These are phyloP conservation scores for Gryllus longicercus DNA, from an alignment of 2,888 invertebrate genomes.

Conservation along the genomic window DNA sequence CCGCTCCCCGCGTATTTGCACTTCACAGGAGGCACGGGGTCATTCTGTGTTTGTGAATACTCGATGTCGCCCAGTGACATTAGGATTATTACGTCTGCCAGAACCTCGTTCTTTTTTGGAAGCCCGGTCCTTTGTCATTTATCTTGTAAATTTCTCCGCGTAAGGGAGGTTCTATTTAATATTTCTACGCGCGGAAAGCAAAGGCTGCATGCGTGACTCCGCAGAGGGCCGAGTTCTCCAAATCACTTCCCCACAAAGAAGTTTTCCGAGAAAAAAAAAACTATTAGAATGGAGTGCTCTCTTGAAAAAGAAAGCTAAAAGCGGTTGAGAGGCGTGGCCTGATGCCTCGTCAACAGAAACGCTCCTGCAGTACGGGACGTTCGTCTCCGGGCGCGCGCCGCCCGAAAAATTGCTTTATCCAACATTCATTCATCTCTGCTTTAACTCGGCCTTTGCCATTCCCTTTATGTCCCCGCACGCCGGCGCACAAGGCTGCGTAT, in stretches of 20 bases:
- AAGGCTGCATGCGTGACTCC: background rate
- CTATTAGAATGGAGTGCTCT: background rate
- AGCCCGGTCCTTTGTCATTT: no score
- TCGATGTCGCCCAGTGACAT: no score
- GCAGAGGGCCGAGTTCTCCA: background rate
- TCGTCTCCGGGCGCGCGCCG: background rate
- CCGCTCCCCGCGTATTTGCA: no score
- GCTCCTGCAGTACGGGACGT: background rate
- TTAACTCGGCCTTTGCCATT: constrained; percentile 17
- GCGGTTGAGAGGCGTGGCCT: background rate
- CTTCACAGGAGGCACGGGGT: no score
- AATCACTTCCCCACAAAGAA: constrained; percentile 11
- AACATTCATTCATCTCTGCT: constrained; percentile 10
- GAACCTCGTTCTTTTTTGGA: no score
- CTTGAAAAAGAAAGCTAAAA: background rate
- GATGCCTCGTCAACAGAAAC: background rate
- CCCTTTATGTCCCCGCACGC: background rate
- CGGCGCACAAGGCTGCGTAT: background rate
- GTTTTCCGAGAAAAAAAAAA: constrained; percentile 4
- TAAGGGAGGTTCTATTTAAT: no score
- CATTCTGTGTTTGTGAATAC: no score
- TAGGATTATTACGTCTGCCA: no score
- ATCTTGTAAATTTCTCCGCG: no score
- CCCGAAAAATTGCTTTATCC: background rate
- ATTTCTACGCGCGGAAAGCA: no score